Conservation (phyloP, 2,797 vertebrate species). For the Bovichtus variegatus region DNA sequence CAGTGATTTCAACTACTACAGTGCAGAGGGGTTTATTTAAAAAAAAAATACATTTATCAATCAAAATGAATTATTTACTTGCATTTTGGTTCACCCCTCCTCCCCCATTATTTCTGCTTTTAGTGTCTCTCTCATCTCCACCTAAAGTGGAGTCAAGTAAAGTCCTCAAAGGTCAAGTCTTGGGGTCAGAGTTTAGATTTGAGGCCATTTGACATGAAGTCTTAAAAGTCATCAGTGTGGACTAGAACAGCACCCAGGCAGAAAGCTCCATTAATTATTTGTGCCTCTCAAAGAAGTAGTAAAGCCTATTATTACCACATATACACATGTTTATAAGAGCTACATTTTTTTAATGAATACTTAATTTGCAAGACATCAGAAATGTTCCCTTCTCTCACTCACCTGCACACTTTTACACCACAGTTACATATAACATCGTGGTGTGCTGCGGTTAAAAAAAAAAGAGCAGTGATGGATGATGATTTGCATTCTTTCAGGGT, state of each 20-base stretch:
- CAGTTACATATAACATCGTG: too few relatives aligned
- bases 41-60: neutral
- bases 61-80: neutral
- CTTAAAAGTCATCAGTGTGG: conserved; percentile 16
- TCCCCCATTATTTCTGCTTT: neutral
- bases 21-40: neutral
- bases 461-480: neutral
- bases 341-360: neutral
- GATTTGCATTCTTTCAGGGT: conserved; percentile 40
- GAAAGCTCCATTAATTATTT: neutral
- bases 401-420: neutral
- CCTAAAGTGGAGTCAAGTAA: conserved; percentile 80
- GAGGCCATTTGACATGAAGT: conserved; percentile 67
- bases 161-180: conserved; percentile 78
- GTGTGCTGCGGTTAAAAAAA: neutral
- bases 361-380: neutral
- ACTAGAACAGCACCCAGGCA: conserved; percentile 21
- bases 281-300: neutral
- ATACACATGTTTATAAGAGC: too few relatives aligned
- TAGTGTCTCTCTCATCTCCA: conserved; percentile 36
- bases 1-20: too few relatives aligned
- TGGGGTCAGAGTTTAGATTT: conserved; percentile 76
- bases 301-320: neutral
- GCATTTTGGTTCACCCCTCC: neutral
- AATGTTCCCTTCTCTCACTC: neutral